These are phyloP conservation scores for Eupithecia subumbrata DNA, from an alignment of 2,888 invertebrate species.

Conservation along the genomic window DNA sequence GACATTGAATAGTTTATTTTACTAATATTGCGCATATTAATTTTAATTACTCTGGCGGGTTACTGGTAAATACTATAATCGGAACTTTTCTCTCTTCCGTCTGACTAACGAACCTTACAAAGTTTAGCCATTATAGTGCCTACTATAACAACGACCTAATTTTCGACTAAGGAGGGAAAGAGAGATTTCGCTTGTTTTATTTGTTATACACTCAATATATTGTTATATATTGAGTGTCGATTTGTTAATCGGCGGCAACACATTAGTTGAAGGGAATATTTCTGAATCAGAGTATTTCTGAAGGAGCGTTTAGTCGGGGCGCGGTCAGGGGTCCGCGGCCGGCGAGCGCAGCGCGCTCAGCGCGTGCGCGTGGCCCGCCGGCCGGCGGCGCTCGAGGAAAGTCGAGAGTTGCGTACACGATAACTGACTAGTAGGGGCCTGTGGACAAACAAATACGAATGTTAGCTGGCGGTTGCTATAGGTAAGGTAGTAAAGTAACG, in stretches of 20 bases:
- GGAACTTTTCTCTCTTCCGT: no score
- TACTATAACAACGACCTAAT: not conserved
- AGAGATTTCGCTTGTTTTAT: not conserved
- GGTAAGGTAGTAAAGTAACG: not conserved
- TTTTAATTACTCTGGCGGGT: not conserved
- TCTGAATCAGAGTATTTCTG: not conserved
- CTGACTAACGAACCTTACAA: no score
- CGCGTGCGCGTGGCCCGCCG: constrained; percentile 71
- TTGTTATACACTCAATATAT: no score
- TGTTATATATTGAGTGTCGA: not conserved
- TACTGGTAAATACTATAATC: not conserved
- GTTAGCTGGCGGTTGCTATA: not conserved
- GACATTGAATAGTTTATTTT: not conserved
- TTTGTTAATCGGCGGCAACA: not conserved
- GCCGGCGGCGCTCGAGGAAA: constrained; percentile 77
- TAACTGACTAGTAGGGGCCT: constrained; percentile 67
- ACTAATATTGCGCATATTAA: not conserved
- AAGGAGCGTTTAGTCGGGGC: not conserved
- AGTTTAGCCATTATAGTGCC: not conserved
- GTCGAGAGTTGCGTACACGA: constrained; percentile 73
- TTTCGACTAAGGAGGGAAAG: not conserved
- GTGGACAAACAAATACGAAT: constrained; percentile 18
- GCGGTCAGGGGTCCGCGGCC: constrained; percentile 70
- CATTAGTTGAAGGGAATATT: not conserved
- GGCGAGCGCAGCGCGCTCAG: constrained; percentile 71